A percentile compares a stretch with the other conserved stretches of the same genome.
Evolutionary conservation across 2,888 invertebrate genomes (phyloP).

Genomic region (Microplitis manilae): DNA sequence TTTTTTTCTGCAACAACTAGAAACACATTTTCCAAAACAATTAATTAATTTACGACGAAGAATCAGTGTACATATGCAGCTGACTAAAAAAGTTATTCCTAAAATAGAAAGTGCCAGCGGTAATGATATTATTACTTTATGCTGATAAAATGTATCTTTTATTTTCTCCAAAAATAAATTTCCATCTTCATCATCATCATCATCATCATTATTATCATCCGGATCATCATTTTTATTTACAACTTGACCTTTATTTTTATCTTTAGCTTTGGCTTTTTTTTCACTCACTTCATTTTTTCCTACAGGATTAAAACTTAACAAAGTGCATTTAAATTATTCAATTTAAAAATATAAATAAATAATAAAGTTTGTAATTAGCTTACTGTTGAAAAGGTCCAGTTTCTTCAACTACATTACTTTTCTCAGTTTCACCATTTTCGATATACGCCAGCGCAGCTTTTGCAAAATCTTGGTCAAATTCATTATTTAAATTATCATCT

Average conservation of each 20-base stretch:
- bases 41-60: not conserved
- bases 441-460: not conserved
- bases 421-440: slow-evolving; percentile 14
- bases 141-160: not conserved
- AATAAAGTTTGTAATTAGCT: not conserved
- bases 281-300: not conserved
- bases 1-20: not conserved
- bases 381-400: slow-evolving; percentile 12
- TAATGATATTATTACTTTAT: not conserved
- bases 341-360: not conserved
- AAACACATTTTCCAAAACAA: not conserved
- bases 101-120: not conserved
- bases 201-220: not conserved
- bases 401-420: not conserved
- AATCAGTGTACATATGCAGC: not conserved
- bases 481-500: slow-evolving; percentile 9
- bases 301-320: slow-evolving; percentile 1
- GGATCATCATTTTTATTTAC: not conserved
- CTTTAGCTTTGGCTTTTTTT: not conserved
- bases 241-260: not conserved
- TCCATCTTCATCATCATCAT: not conserved
- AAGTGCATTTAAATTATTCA: not conserved
- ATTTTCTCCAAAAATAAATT: not conserved
- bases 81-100: not conserved
- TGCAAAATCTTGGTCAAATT: slow-evolving; percentile 12